Percentiles rank a stretch among this genome's conserved stretches.
These are phyloP conservation scores for Takifugu bimaculatus DNA, from an alignment of 2,113 vertebrate species.

Conservation along the genomic window DNA sequence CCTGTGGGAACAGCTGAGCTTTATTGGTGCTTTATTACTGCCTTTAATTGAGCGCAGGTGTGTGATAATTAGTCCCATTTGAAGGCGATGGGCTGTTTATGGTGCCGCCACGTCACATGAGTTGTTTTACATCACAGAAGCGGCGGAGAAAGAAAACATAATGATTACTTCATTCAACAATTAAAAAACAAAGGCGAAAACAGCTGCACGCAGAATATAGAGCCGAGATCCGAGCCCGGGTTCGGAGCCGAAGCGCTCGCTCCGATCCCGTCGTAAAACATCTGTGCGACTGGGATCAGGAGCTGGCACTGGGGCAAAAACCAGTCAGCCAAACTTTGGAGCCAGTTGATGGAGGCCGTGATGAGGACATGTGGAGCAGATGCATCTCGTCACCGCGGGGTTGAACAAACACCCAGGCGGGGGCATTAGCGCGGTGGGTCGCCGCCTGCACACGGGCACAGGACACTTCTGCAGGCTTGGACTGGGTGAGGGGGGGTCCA, in stretches of 20 bases:
- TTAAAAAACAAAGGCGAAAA: constrained; percentile 23
- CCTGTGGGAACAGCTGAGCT: too few relatives aligned
- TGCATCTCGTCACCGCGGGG: constrained; percentile 35
- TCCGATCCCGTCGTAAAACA: constrained; percentile 5
- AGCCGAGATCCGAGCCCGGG: neutral
- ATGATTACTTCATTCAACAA: constrained; percentile 22
- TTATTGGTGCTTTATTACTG: too few relatives aligned
- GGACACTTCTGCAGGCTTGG: constrained; percentile 50
- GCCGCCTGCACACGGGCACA: constrained; percentile 30
- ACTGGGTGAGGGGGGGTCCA: neutral
- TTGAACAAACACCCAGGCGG: constrained; percentile 50
- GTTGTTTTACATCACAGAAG: neutral
- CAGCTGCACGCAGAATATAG: constrained; percentile 41
- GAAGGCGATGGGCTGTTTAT: too few relatives aligned
- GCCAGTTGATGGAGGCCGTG: constrained; percentile 19
- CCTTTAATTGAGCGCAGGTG: too few relatives aligned
- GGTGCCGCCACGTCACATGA: neutral
- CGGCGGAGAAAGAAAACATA: constrained; percentile 6
- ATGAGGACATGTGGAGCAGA: constrained; percentile 26
- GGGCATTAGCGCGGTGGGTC: constrained; percentile 37
- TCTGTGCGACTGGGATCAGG: too few relatives aligned
- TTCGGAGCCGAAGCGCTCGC: constrained; percentile 36
- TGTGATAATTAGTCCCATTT: too few relatives aligned
- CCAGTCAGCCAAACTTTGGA: too few relatives aligned
- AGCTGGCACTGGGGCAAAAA: too few relatives aligned